Evolutionary conservation across 2,113 vertebrate species (phyloP).

Genomic region (Cinclus cinclus): DNA sequence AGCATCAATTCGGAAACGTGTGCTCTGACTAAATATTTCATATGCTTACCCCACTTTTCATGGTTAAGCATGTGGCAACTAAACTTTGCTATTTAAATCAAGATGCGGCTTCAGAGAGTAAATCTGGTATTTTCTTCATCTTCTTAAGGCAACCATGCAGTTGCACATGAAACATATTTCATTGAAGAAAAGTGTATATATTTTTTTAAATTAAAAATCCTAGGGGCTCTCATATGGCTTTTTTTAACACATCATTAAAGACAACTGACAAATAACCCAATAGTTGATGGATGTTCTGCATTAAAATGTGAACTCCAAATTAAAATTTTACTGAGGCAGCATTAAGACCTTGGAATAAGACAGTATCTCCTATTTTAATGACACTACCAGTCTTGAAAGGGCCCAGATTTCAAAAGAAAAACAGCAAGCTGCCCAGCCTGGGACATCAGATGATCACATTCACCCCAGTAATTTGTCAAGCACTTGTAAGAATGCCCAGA

Average conservation of each 20-base stretch:
- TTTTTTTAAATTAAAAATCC: not conserved
- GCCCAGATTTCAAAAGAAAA: not conserved
- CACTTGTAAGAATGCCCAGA: not conserved
- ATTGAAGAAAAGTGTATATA: not conserved
- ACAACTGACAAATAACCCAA: not conserved
- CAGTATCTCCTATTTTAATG: not conserved
- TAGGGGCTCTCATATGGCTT: not conserved
- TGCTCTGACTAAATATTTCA: not conserved
- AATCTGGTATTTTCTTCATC: not conserved
- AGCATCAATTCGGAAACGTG: not conserved
- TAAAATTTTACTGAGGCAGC: not conserved
- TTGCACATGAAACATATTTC: fast-evolving
- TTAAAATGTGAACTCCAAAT: not conserved
- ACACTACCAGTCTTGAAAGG: not conserved
- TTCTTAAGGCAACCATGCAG: not conserved
- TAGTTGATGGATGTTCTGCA: not conserved
- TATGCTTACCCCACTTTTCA: not conserved
- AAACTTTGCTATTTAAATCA: not conserved
- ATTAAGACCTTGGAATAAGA: not conserved
- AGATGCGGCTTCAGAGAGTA: not conserved
- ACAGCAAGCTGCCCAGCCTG: not conserved
- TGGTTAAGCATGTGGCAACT: not conserved
- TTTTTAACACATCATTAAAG: not conserved
- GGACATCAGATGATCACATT: not conserved
- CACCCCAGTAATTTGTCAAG: not conserved